A percentile compares a stretch with the other conserved stretches of the same genome.
Evolutionary conservation across 2,888 invertebrate genomes (phyloP).

Genomic region (Boloria selene): DNA sequence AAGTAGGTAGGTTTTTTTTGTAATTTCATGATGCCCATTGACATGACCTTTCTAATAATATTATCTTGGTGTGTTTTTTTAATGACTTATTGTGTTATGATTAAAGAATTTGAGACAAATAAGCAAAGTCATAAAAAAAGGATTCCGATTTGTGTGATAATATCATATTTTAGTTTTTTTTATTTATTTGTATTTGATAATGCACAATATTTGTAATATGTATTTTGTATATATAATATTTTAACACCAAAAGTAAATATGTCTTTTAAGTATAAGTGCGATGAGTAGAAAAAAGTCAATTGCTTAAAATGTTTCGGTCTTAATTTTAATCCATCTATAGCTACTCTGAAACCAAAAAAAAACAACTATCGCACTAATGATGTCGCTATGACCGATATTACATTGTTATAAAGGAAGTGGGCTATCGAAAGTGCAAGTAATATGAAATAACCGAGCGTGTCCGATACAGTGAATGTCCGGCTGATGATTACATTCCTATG

Average conservation of each 20-base stretch:
- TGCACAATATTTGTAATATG: too few relatives aligned
- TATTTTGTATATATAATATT: too few relatives aligned
- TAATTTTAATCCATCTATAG: neutral
- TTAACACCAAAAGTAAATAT: too few relatives aligned
- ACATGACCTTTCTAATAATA: neutral
- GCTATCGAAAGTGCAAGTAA: conserved; percentile 30
- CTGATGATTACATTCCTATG: neutral
- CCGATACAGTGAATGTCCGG: conserved; percentile 19
- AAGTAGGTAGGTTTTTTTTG: too few relatives aligned
- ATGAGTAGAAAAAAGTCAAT: too few relatives aligned
- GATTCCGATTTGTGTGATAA: too few relatives aligned
- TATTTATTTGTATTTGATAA: too few relatives aligned
- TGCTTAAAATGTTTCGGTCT: neutral
- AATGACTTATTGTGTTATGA: neutral
- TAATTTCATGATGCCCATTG: neutral
- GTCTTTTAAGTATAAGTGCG: too few relatives aligned
- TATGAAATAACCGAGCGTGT: conserved; percentile 24
- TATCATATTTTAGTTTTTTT: too few relatives aligned
- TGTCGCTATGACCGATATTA: neutral
- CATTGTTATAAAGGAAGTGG: conserved; percentile 17
- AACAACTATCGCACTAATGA: neutral
- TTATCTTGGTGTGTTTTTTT: neutral
- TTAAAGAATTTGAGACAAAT: conserved; percentile 1
- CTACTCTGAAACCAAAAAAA: neutral
- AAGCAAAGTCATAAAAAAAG: too few relatives aligned